Conservation (phyloP, 2,888 invertebrate species). For the Iselma pallidipennis region DNA sequence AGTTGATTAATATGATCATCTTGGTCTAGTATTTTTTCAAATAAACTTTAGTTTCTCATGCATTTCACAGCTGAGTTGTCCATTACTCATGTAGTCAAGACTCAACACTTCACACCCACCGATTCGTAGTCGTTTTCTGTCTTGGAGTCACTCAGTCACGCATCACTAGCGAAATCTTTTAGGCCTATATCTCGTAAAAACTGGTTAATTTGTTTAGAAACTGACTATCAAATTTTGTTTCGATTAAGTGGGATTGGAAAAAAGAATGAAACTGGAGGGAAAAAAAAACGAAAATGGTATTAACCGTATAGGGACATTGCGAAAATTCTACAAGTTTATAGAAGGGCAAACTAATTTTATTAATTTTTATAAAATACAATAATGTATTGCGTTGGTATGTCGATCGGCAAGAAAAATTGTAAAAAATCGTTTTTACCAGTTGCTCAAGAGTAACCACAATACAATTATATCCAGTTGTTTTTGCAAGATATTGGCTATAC, state of each 20-base stretch:
- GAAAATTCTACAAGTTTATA: constrained; percentile 18
- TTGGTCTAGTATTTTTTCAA: neutral
- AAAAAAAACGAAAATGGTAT: constrained; percentile 17
- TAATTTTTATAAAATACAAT: no score
- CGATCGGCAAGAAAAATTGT: constrained; percentile 13
- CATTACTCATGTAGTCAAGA: constrained; percentile 30
- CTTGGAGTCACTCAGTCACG: constrained; percentile 28
- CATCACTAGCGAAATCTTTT: constrained; percentile 25
- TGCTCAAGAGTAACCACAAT: constrained; percentile 28
- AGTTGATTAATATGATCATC: neutral
- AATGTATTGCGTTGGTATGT: constrained; percentile 3
- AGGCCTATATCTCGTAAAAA: constrained; percentile 22
- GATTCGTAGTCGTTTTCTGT: constrained; percentile 21
- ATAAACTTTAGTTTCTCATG: constrained; percentile 15
- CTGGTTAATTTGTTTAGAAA: constrained; percentile 23
- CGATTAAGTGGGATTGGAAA: neutral
- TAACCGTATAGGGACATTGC: constrained; percentile 19
- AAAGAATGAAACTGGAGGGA: constrained; percentile 2
- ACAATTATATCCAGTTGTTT: constrained; percentile 29
- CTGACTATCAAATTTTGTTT: constrained; percentile 4
- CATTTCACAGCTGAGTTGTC: constrained; percentile 31
- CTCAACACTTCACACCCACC: constrained; percentile 32
- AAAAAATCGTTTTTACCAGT: constrained; percentile 22
- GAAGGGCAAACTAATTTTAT: no score
- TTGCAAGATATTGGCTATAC: constrained; percentile 18